Evolutionary conservation across 2,888 invertebrate species (phyloP).

Genomic region (Synergus gifuensis): DNA sequence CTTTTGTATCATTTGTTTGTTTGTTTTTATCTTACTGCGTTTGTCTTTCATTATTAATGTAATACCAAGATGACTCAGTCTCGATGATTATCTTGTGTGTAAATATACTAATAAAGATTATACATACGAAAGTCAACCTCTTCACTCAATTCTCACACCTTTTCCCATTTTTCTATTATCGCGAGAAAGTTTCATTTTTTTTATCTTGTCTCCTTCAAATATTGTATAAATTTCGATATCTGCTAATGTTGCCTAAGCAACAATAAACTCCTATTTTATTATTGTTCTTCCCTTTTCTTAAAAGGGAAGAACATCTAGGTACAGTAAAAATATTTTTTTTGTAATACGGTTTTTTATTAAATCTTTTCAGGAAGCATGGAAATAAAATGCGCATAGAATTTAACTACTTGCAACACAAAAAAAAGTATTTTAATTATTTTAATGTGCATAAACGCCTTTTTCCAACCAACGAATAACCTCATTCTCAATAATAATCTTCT

Average conservation of each 20-base stretch:
- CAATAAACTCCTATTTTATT: too few species aligned
- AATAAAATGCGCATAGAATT: background rate
- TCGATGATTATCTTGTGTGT: conserved; percentile 71
- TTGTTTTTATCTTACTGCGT: conserved; percentile 76
- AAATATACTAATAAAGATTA: conserved; percentile 74
- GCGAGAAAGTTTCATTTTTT: too few species aligned
- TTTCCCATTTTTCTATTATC: too few species aligned
- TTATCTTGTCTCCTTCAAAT: too few species aligned
- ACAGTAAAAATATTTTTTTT: background rate
- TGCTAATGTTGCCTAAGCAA: too few species aligned
- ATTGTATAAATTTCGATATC: too few species aligned
- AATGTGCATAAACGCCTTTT: background rate
- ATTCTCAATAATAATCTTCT: background rate
- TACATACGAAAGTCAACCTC: conserved; percentile 55
- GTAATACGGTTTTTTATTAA: background rate
- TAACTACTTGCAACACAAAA: background rate
- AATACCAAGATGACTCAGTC: conserved; percentile 71
- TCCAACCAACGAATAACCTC: background rate
- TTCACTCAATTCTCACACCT: background rate
- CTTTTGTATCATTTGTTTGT: conserved; percentile 76
- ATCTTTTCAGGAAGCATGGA: background rate
- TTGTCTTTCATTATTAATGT: conserved; percentile 77
- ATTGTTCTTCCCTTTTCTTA: too few species aligned
- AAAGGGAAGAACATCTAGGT: too few species aligned
- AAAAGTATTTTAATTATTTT: background rate